Base-by-base conservation (phyloP, 2,113 vertebrate species). In the Nematolebias whitei region DNA sequence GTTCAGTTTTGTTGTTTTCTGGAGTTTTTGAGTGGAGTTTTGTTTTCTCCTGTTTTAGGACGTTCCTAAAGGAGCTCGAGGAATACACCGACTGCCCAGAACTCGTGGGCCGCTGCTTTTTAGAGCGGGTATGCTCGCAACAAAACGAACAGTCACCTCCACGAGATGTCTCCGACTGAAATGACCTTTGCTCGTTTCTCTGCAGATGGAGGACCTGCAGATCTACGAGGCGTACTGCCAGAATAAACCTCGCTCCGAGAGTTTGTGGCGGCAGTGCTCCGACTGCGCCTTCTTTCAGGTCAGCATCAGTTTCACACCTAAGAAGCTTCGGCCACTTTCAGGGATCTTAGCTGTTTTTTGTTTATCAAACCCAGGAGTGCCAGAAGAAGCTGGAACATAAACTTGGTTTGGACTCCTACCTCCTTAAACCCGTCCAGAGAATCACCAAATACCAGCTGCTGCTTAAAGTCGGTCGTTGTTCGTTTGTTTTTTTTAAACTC, bases 171-270 rank as follows among this genome's bases (percentile, higher is more conserved):
- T 65, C 41, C 63, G 0, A 29, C 7, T 19, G 38, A 45, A 29
- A 49, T 32, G 2, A 2, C 22, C 57, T 12, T 60, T 9, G 24
- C 2, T 41, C 2, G 18, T 74, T 65, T 61, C 29, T n/a, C 0
- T 61, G 71, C 68, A 99, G 98, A 98, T 97, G 96, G 93, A 94
- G 74, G 97, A 99, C 71, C 95, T 99, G 77, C 95, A 98, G 92
- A 95, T 99, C 84, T 99, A 99, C 59, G 97, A 99, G 88, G 95
- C 95, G 71, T 99, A 99, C 83, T 99, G 98, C 83, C 98, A 99
- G 90, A 99, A 99, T 78, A 99, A 99, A 83, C 98, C 96, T 19
- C 94, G 98, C 56, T 99, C 98, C 0, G 98, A 99, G 90, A 97
- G 96, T 83, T 84, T 99, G 69, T 99, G 98, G 98, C 93, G 98